Percentiles rank a stretch among this genome's conserved stretches.
These are phyloP conservation scores for Nomada ferruginata DNA, from an alignment of 2,888 invertebrate genomes.

Conservation along the genomic window DNA sequence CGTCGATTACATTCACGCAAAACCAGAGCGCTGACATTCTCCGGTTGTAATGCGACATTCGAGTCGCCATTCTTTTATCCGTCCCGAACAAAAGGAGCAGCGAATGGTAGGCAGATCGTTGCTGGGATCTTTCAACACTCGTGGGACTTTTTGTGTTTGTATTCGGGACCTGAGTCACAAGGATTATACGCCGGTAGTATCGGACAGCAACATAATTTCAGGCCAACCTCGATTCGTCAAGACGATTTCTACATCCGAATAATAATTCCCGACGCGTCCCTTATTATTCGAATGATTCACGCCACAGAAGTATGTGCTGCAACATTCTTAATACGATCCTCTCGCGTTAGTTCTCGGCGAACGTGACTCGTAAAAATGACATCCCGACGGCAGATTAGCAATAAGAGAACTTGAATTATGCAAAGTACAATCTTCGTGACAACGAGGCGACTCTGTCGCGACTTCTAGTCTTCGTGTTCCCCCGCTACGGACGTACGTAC, in stretches of 20 bases:
- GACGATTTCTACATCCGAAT: no score
- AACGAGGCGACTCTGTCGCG: conserved; percentile 11
- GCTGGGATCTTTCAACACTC: not conserved
- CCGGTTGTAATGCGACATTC: conserved; percentile 5
- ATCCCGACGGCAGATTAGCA: no score
- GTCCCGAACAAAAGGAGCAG: not conserved
- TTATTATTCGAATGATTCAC: no score
- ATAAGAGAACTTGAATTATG: not conserved
- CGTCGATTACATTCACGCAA: conserved; percentile 55
- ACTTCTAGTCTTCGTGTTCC: not conserved
- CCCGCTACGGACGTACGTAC: not conserved
- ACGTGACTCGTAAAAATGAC: no score
- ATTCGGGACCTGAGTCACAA: no score
- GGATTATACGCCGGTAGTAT: no score
- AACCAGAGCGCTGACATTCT: conserved; percentile 25
- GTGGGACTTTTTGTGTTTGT: not conserved
- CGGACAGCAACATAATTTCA: no score
- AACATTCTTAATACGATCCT: no score
- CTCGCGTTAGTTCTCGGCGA: no score
- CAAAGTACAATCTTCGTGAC: not conserved
- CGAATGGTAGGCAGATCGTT: not conserved
- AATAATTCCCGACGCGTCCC: no score
- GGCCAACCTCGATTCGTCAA: no score
- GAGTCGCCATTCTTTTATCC: not conserved
- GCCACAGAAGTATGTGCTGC: no score